These are phyloP conservation scores for Phalera bucephala DNA, from an alignment of 2,888 invertebrate species.

Conservation along the genomic window DNA sequence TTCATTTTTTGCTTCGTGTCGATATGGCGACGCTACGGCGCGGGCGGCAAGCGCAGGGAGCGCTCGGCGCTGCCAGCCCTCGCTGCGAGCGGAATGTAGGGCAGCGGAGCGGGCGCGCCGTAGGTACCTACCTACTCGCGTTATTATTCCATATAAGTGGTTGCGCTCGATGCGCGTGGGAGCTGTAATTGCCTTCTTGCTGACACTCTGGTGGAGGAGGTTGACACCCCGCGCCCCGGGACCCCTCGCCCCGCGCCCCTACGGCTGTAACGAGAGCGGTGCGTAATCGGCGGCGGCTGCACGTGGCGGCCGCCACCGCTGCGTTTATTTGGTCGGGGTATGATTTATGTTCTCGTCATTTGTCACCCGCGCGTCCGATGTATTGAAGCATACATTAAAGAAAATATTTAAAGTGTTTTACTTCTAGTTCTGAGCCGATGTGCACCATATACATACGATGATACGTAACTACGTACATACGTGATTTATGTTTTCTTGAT, in stretches of 20 bases:
- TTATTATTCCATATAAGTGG: not conserved
- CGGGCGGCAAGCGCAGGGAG: not conserved
- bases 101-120: conserved; percentile 8
- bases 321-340: too few relatives aligned
- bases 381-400: too few relatives aligned
- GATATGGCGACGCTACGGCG: not conserved
- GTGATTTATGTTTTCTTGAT: too few relatives aligned
- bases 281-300: not conserved
- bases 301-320: too few relatives aligned
- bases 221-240: not conserved
- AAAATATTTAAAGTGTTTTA: too few relatives aligned
- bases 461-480: too few relatives aligned
- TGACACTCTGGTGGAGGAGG: too few relatives aligned
- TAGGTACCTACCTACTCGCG: not conserved
- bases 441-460: too few relatives aligned
- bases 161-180: conserved; percentile 23
- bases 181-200: conserved; percentile 41
- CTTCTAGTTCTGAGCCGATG: too few relatives aligned
- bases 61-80: not conserved
- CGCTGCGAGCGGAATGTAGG: conserved; percentile 11
- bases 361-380: too few relatives aligned
- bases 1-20: too few relatives aligned
- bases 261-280: not conserved
- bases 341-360: too few relatives aligned
- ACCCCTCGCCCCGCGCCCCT: not conserved